Base-by-base conservation (phyloP, 2,113 vertebrate species). In the Lophotis ruficrista region DNA sequence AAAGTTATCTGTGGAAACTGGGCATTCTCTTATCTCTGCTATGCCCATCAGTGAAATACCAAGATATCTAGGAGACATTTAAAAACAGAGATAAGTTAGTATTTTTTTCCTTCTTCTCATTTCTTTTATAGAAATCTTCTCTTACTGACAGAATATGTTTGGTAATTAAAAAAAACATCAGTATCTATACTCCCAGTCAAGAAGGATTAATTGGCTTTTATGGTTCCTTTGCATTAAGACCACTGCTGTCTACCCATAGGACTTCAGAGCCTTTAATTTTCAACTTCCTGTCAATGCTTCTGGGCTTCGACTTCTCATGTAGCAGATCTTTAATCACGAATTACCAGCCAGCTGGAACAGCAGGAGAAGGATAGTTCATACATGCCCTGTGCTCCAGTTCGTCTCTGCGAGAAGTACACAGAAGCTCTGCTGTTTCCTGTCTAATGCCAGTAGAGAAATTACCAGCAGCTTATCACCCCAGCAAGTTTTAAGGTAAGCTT, bases 401-500 rank as follows among this genome's bases (percentile, higher is more conserved):
- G 76, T 48, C 48, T 51, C 51, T 28, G 30, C 61, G 53, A 89
- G 83, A 83, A 94, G 43, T 43, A n/a, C 73, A 87, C 57, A 85
- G 89, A 90, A 93, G 86, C 73, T 94, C 77, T 0, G 0, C 61
- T 89, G 37, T 69, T 85, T 72, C 83, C 3, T 37, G 0, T 54
- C 86, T 91, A 96, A 91, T 21, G 58, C 54, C 37, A 7, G 83
- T 56, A 91, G 65, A 91, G 92, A 94, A 96, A 96, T 94, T 94
- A 93, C 94, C 61, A 95, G 73, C 87, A 89, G 90, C 54, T 96
- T 96, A 96, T 94, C 96, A 91, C 65, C 73, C 91, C 81, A 82
- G 91, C 73, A 94, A 94, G 77, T 94, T 97, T 94, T 92, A 93
- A 97, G 93, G 89, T 95, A 96, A 96, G 69, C 83, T 95, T 96